A percentile compares a stretch with the other conserved stretches of the same genome.
Evolutionary conservation across 2,113 vertebrate genomes (phyloP).

Genomic region (Tretioscincus oriximinensis): DNA sequence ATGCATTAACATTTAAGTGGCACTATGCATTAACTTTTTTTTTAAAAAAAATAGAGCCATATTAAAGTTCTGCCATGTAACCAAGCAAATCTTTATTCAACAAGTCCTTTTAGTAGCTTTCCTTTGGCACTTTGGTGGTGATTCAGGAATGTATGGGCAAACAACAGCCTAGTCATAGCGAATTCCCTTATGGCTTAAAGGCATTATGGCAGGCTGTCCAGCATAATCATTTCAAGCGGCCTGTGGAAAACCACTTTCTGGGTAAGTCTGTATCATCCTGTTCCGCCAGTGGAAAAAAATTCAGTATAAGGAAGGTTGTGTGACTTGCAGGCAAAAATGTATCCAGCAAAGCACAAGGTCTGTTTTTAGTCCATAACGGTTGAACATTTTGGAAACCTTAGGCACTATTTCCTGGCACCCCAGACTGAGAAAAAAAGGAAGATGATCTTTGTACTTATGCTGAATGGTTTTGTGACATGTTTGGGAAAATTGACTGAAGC

Average conservation of each 20-base stretch:
- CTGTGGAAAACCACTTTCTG: constrained; percentile 82
- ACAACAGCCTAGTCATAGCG: constrained; percentile 81
- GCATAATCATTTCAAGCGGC: constrained; percentile 72
- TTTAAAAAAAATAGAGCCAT: constrained; percentile 12
- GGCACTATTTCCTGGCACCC: constrained; percentile 74
- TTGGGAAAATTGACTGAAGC: background rate
- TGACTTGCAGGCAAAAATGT: constrained; percentile 78
- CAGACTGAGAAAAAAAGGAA: constrained; percentile 46
- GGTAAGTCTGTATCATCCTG: constrained; percentile 76
- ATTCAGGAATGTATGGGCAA: constrained; percentile 83
- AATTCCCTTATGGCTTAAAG: constrained; percentile 73
- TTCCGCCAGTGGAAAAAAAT: constrained; percentile 83
- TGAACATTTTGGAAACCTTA: constrained; percentile 71
- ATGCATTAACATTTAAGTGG: constrained; percentile 21
- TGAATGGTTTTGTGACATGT: background rate
- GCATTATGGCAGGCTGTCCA: constrained; percentile 72
- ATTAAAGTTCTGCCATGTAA: constrained; percentile 34
- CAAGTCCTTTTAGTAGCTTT: constrained; percentile 47
- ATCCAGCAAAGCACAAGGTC: constrained; percentile 66
- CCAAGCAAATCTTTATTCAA: constrained; percentile 56
- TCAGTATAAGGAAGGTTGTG: constrained; percentile 76
- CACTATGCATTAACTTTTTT: background rate
- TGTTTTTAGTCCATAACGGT: constrained; percentile 79
- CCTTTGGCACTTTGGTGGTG: constrained; percentile 70
- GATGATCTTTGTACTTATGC: constrained; percentile 29